phyloP scores from a whole-genome alignment of 2,113 vertebrate species.

The Pachyramphus minor region DNA sequence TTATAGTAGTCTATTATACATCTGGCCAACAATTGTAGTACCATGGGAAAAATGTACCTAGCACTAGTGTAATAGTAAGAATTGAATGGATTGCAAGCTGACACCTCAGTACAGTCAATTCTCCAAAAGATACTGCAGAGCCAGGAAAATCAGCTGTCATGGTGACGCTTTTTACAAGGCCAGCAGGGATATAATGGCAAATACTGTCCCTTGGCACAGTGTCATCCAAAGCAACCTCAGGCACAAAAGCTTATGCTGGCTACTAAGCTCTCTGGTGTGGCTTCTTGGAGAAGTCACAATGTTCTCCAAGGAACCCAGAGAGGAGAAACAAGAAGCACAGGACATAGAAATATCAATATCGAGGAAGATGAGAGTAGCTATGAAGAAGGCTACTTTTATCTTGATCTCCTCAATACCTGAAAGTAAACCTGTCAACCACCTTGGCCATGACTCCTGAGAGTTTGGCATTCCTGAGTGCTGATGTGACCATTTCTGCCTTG shows the following conservation, averaged over 20 bases:
- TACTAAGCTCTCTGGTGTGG: background rate
- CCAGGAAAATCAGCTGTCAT: background rate
- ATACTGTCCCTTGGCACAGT: background rate
- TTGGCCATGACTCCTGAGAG: background rate
- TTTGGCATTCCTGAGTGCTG: background rate
- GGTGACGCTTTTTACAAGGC: background rate
- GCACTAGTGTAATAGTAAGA: background rate
- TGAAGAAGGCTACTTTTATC: background rate
- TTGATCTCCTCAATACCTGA: background rate
- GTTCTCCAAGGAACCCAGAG: background rate
- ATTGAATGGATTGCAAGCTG: background rate
- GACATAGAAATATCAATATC: background rate
- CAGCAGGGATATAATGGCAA: background rate
- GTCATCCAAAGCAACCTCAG: background rate
- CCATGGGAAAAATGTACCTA: background rate
- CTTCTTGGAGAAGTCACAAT: background rate
- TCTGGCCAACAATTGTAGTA: background rate
- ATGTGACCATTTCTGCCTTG: accelerated
- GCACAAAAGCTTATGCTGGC: background rate
- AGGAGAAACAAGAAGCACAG: background rate
- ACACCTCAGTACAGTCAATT: background rate
- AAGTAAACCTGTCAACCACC: background rate
- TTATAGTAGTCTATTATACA: background rate
- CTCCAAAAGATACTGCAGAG: background rate
- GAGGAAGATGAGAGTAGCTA: background rate